Base-by-base conservation (phyloP, 2,888 invertebrate species). In the Ichneumoninae sp. region DNA sequence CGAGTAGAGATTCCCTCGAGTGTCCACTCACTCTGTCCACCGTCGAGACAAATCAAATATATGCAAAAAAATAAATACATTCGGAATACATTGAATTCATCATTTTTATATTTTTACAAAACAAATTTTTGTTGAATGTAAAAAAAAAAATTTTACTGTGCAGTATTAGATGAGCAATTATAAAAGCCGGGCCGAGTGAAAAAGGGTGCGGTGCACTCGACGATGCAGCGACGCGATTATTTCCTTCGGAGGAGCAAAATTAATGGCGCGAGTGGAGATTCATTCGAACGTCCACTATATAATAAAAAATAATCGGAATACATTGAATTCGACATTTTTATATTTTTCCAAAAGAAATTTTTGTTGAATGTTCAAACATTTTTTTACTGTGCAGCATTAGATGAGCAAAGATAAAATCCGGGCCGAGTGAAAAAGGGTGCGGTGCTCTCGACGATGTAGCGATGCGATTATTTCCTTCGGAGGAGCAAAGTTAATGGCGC, bases 401-500 rank as follows among this genome's bases (percentile, higher is more conserved):
- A 60, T 16, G 26, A 60, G n/a, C 44, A n/a, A 8, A 60, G 60
- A 6, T 63, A 52, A 50, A 52, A 52, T 33, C 47, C 50, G 4
- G 52, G 19, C 65, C 36, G 19, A 47, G 22, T 33, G 47, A 10
- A 74, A 50, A 75, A 65, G 22, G 65, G 52, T 75, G 65, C n/a
- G 75, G 75, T 63, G 22, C 22, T 22, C 16, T 65, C 52, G 13
- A 52, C 36, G 36, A 36, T n/a, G 50, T n/a, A n/a, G 26, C 63
- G n/a, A 33, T 19, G 26, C 47, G 16, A 63, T 63, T 16, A 63
- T 33, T 33, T 63, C 47, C 50, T 30, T 26, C 8, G 7, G 71
- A 54, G 13, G 22, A 57, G 71, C 71, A 71, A 19, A 71, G 57
- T 57, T 36, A 71, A 71, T 71, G 52, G 52, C 71, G 71, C 40